Percentiles rank a stretch among this genome's conserved stretches.
Conservation (phyloP, 2,797 vertebrate species). For the Sebastes taczanowskii region DNA sequence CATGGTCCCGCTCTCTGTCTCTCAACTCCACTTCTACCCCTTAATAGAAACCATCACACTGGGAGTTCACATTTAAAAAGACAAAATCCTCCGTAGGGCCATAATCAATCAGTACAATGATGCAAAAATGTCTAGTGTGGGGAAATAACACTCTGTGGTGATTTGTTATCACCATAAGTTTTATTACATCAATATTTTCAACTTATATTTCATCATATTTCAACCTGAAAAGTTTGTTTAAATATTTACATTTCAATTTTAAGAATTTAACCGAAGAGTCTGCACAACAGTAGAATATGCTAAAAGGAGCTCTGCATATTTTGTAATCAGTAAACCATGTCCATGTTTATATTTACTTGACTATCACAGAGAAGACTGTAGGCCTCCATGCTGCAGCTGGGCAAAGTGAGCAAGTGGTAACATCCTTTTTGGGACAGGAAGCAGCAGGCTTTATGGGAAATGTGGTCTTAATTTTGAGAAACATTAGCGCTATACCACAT, state of each 20-base stretch:
- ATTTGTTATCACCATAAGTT: constrained; percentile 15
- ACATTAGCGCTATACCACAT: constrained; percentile 25
- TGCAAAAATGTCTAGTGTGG: neutral
- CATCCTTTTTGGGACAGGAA: constrained; percentile 44
- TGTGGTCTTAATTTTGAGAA: constrained; percentile 38
- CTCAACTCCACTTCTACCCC: neutral
- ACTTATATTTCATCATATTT: constrained; percentile 3
- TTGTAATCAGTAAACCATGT: constrained; percentile 11
- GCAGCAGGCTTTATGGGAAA: constrained; percentile 48
- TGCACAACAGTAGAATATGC: neutral
- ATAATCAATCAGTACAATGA: constrained; percentile 24
- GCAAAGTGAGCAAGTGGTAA: constrained; percentile 14
- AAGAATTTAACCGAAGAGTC: neutral
- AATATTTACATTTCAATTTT: constrained; percentile 11
- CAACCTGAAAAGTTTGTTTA: neutral
- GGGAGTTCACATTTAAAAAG: constrained; percentile 3
- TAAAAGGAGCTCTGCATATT: constrained; percentile 9
- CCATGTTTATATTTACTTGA: constrained; percentile 8
- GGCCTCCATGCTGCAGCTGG: neutral
- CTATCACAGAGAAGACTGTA: neutral
- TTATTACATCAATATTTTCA: constrained; percentile 25
- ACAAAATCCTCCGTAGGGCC: neutral
- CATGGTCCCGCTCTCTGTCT: neutral
- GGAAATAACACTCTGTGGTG: constrained; percentile 21
- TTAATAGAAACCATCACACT: constrained; percentile 38